Evolutionary conservation across 2,797 vertebrate species (phyloP), one percentile per base, ranked within the genome.

Genomic region (Ctenopoma kingsleyae): DNA sequence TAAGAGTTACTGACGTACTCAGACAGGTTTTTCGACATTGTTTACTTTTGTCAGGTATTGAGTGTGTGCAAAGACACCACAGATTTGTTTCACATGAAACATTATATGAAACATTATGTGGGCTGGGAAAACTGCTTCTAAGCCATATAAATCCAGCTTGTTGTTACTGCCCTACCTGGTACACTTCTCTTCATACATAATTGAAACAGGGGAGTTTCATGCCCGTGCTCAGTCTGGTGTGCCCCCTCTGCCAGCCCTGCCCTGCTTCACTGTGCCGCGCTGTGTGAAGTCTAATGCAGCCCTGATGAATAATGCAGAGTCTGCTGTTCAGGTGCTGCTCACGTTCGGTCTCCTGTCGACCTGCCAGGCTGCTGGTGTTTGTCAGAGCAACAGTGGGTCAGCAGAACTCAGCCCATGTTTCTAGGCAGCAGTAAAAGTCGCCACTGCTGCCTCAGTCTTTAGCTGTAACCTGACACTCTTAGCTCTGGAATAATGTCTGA

Each of bases 271-370:
- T 36, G 69, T 61, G 83, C 74, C 67, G 75, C 8, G 10, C 69
- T 72, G 76, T 65, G 71, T 48, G 74, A 84, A 85, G 88, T 66
- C 84, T 88, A 85, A 90, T 88, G 81, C 76, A 52, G 19, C 63
- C 69, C 61, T 54, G 60, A 93, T 95, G 85, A 95, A 94, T 94
- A 92, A 94, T 94, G 85, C 74, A 94, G 80, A 27, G 22, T 51
- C 63, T 74, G 70, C 73, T 56, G 81, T 66, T 76, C 68, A 44
- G 65, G 78, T 65, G 68, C 82, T 74, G 79, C 75, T 87, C 75
- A 64, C 68, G 71, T 82, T 90, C 36, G 2, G 67, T 70, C 74
- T 85, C 59, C 58, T 63, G 79, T 75, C 46, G 30, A 74, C 64
- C 67, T 43, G 57, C 74, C 63, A 44, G 67, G 32, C 60, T 59